Conservation (phyloP, 1,140 invertebrate genomes). For the Pseudomyrmex sp. region DNA sequence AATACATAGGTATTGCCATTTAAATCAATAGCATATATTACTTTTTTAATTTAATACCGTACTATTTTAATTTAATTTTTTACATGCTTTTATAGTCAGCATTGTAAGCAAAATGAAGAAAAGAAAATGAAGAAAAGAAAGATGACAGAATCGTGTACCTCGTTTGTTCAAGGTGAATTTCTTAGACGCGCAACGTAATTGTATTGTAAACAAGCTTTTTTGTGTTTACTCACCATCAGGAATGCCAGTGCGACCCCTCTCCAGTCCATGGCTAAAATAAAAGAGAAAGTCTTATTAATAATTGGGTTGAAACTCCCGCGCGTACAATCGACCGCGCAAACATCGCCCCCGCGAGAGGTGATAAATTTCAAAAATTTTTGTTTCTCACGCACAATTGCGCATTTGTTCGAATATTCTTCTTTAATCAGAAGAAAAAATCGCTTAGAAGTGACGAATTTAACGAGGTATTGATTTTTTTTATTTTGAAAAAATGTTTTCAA, state of each 20-base stretch:
- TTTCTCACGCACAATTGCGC: background rate
- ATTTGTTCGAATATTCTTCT: constrained; percentile 3
- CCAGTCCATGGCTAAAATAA: constrained; percentile 84
- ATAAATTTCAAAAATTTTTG: constrained; percentile 24
- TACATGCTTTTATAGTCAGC: no score
- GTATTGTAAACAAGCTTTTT: constrained; percentile 23
- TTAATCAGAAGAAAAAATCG: background rate
- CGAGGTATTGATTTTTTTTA: background rate
- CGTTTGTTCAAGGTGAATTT: background rate
- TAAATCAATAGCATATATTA: no score
- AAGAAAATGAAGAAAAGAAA: no score
- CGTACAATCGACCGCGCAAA: constrained; percentile 66
- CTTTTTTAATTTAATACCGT: no score
- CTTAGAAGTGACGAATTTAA: background rate
- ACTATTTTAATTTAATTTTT: no score
- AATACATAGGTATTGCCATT: no score
- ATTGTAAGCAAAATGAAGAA: no score
- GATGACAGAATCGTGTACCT: no score
- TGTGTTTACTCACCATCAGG: constrained; percentile 78
- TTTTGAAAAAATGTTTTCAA: background rate
- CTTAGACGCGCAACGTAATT: background rate
- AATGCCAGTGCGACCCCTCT: constrained; percentile 76
- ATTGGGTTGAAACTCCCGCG: constrained; percentile 76
- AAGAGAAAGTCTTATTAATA: constrained; percentile 84
- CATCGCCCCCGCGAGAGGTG: constrained; percentile 51